phyloP scores from a whole-genome alignment of 1,140 invertebrate genomes.

The Penaeus japonicus region DNA sequence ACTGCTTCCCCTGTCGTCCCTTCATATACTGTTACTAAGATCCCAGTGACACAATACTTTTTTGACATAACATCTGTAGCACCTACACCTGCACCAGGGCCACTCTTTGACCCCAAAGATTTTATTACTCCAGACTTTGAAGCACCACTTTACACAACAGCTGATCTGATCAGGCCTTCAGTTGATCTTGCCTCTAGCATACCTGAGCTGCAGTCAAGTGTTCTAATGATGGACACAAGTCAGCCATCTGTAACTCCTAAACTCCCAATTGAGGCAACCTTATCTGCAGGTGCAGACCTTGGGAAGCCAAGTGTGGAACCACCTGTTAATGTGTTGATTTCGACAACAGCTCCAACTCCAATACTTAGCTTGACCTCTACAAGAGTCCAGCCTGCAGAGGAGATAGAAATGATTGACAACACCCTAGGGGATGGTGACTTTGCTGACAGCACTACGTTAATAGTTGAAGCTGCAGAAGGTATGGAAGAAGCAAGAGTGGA shows the following conservation, averaged over 20 bases:
- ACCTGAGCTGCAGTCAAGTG: slow-evolving; percentile 41
- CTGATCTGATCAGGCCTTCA: neutral
- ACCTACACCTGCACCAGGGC: slow-evolving; percentile 33
- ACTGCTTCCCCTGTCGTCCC: neutral
- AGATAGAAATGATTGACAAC: slow-evolving; percentile 21
- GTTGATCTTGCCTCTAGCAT: slow-evolving; percentile 32
- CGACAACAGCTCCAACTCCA: neutral
- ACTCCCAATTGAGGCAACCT: neutral
- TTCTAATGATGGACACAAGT: neutral
- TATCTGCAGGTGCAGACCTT: neutral
- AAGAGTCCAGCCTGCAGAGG: neutral
- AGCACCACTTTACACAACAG: neutral
- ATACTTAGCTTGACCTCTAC: neutral
- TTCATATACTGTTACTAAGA: slow-evolving; percentile 35
- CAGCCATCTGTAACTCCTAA: slow-evolving; percentile 29
- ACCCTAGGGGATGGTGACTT: neutral
- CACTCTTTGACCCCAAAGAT: slow-evolving; percentile 28
- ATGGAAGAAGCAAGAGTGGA: neutral
- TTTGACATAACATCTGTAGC: slow-evolving; percentile 35
- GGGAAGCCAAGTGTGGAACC: neutral
- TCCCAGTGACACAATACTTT: slow-evolving; percentile 47
- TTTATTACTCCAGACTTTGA: neutral
- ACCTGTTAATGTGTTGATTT: neutral
- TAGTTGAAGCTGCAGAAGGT: neutral
- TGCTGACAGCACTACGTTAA: neutral